Evolutionary conservation across 2,797 vertebrate species (phyloP).

Genomic region (Takifugu ocellatus): DNA sequence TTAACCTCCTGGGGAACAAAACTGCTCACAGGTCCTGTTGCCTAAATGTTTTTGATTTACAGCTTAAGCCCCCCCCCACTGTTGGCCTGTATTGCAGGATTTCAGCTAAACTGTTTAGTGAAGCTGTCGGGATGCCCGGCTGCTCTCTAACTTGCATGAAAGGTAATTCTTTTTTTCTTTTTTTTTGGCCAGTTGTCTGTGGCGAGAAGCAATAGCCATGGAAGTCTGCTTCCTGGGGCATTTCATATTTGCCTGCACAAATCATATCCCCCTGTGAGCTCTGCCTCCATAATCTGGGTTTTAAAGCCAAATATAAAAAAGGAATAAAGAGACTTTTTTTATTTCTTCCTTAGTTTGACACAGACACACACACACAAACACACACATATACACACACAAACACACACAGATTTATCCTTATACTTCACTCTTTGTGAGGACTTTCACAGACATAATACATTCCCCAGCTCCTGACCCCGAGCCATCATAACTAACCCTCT

Average conservation of each 20-base stretch:
- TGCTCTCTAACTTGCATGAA: slow-evolving; percentile 26
- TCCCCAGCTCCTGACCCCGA: too few species aligned
- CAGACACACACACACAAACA: too few species aligned
- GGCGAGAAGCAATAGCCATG: slow-evolving; percentile 9
- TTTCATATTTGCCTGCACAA: slow-evolving; percentile 17
- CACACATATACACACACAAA: too few species aligned
- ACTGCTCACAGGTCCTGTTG: slow-evolving; percentile 45
- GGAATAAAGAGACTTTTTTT: too few species aligned
- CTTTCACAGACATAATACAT: too few species aligned
- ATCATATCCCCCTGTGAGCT: too few species aligned
- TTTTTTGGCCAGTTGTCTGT: slow-evolving; percentile 2
- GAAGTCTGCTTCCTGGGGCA: slow-evolving; percentile 8
- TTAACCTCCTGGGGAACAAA: slow-evolving; percentile 46
- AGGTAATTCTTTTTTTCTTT: slow-evolving; percentile 39
- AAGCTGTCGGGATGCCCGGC: slow-evolving; percentile 20
- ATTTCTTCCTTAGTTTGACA: too few species aligned
- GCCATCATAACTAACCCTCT: too few species aligned
- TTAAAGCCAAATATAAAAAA: too few species aligned
- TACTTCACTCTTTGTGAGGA: too few species aligned
- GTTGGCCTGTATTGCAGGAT: slow-evolving; percentile 50
- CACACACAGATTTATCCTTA: too few species aligned
- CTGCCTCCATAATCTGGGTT: too few species aligned
- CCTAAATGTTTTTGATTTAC: slow-evolving; percentile 48
- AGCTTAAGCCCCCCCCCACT: slow-evolving; percentile 29
- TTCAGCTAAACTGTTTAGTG: slow-evolving; percentile 47